Base-by-base conservation (phyloP, 2,888 invertebrate species). In the Belgica antarctica region DNA sequence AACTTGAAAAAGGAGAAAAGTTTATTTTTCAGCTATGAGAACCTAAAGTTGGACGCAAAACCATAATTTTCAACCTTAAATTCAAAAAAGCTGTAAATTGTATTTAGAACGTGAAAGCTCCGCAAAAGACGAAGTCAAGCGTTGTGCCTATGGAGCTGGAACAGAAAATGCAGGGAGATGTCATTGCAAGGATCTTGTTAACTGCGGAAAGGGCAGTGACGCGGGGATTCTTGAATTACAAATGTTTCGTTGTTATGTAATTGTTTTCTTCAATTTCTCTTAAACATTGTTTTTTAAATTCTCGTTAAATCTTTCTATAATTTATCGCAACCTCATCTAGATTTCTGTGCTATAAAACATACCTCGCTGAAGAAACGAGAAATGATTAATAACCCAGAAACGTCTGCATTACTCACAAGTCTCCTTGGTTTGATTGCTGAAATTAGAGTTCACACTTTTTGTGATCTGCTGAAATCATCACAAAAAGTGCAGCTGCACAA, bases 351-450 rank as follows among this genome's bases (percentile, higher is more conserved):
- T 31, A 31, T 31, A 12, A 31, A 31, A 12, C 34, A 31, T 31
- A n/a, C n/a, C n/a, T n/a, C 17, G 46, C 15, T 5, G 12, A 4
- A 19, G 27, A 27, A 27, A 15, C 22, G 24, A 2, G 24, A 15
- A 52, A 59, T 59, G 59, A 59, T 59, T 59, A 27, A 59, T 59
- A n/a, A 25, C 25, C 1, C 8, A 15, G 2, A 25, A 27, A 27
- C 12, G 25, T 24, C 8, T 5, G n/a, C n/a, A 27, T 22, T 19
- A 27, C 27, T 24, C 8, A 52, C 22, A 52, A 52, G 4, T n/a
- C 52, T 59, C 27, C n/a, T 59, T 27, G n/a, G 15, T 59, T 59
- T 59, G 59, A 27, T 59, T 25, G 59, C 25, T 24, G 22, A 25
- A 59, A 59, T 59, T 59, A 25, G 59, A 22, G 17, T n/a, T 52